phyloP scores from a whole-genome alignment of 1,140 invertebrate species.

The Drosophila kanapiae region DNA sequence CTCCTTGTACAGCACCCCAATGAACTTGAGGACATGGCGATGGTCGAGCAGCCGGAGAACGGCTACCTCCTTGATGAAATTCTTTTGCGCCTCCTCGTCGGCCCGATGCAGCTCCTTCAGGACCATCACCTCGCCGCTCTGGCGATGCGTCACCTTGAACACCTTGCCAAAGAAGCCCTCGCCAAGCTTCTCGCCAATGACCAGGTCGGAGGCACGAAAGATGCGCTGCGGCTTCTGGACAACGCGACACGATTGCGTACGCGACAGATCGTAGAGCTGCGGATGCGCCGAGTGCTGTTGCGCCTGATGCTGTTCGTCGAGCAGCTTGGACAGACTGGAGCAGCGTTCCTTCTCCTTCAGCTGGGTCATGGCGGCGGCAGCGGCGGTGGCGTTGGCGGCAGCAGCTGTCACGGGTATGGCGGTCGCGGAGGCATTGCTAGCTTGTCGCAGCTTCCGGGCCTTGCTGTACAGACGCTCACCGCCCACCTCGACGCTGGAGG shows the following conservation, averaged over 20 bases:
- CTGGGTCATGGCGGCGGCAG: slow-evolving; percentile 18
- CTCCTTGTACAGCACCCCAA: slow-evolving; percentile 97
- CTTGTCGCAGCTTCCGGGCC: slow-evolving; percentile 61
- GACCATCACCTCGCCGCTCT: slow-evolving; percentile 97
- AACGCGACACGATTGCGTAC: slow-evolving; percentile 95
- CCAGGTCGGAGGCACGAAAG: slow-evolving; percentile 95
- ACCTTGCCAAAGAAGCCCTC: slow-evolving; percentile 97
- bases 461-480: slow-evolving; percentile 58
- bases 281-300: slow-evolving; percentile 69
- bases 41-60: slow-evolving; percentile 95
- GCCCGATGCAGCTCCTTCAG: slow-evolving; percentile 97
- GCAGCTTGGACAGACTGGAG: slow-evolving; percentile 93
- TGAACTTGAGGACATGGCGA: slow-evolving; percentile 95
- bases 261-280: slow-evolving; percentile 89
- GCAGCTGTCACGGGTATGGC: slow-evolving; percentile 15
- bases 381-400: background rate
- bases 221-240: slow-evolving; percentile 91
- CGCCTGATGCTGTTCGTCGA: slow-evolving; percentile 87
- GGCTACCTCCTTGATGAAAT: slow-evolving; percentile 97
- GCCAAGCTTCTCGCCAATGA: slow-evolving; percentile 94
- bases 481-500: slow-evolving; percentile 78
- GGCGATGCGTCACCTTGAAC: slow-evolving; percentile 95
- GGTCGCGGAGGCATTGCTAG: slow-evolving; percentile 24
- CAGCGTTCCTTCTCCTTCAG: slow-evolving; percentile 91
- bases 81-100: slow-evolving; percentile 96